Base-by-base conservation (phyloP, 2,888 invertebrate species). In the Panopea generosa region DNA sequence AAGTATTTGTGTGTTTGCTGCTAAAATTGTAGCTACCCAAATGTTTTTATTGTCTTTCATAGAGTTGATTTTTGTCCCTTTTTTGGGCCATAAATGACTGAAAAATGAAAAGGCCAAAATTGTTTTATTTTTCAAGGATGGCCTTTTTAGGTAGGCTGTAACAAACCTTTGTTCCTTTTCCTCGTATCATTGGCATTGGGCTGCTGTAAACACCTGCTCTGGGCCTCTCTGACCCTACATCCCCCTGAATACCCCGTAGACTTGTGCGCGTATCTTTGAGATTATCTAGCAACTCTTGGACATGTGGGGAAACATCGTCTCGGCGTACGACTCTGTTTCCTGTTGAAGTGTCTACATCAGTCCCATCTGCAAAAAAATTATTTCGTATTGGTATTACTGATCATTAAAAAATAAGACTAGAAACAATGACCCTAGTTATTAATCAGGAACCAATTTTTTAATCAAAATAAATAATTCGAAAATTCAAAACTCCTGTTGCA, bases 171-270 rank as follows among this genome's bases (percentile, higher is more conserved):
- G 71, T 49, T 3, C 40, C 55, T 65, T 77, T 81, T 7, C 71
- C 72, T 49, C 80, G 82, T n/a, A 83, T 79, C 20, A 86, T 61
- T 1, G 89, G 89, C 85, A 89, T 85, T 4, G 89, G 89, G 52
- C 85, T 89, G 62, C 88, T 89, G 60, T 88, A 89, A 0, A 89
- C 89, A 11, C 88, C 89, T 47, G 87, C 89, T 27, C 87, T 61
- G 6, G 89, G 83, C 27, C 73, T 80, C 29, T 84, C 85, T 20
- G 75, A 49, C 11, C 33, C 27, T 16, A 61, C 40, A 33, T 62
- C 65, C 6, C 60, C 68, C 22, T 77, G 50, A 2, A 72, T 53
- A n/a, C 59, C 68, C 6, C 53, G 65, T 43, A 75, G 66, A 61
- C 76, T 70, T 38, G 63, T 56, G 2, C 69, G 73, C 3, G 68